Conservation (phyloP, 2,113 vertebrate genomes). For the Macroglossus sobrinus region DNA sequence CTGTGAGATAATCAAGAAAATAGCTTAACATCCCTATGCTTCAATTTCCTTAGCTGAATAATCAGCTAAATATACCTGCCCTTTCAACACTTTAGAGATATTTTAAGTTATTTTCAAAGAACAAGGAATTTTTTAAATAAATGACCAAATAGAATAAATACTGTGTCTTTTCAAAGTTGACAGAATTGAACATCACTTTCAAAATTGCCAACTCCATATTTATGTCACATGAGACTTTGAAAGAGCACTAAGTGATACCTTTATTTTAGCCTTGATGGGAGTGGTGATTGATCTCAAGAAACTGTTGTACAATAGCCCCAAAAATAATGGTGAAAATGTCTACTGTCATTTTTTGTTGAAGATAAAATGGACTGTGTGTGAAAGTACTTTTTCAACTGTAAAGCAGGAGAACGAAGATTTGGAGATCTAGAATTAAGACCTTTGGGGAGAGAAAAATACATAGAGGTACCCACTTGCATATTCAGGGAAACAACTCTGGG, state of each 20-base stretch:
- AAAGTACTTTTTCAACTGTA: not conserved
- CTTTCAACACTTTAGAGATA: not conserved
- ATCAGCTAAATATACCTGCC: constrained; percentile 11
- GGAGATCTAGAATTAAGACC: not conserved
- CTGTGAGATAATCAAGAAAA: not conserved
- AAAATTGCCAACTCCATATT: not conserved
- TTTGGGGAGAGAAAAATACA: not conserved
- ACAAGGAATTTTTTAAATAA: constrained; percentile 19
- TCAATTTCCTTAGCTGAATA: not conserved
- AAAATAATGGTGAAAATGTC: not conserved
- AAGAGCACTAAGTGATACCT: no score
- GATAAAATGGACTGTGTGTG: not conserved
- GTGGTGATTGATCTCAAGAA: not conserved
- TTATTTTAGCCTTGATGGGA: not conserved
- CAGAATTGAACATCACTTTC: not conserved
- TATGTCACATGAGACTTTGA: not conserved
- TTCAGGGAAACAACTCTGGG: not conserved
- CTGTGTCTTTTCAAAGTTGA: not conserved
- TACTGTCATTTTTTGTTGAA: not conserved
- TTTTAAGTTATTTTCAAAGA: constrained; percentile 30
- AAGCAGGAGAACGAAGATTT: not conserved
- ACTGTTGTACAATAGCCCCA: not conserved
- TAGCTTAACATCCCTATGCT: not conserved
- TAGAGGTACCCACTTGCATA: not conserved
- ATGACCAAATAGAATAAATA: constrained; percentile 7